Evolutionary conservation across 2,888 invertebrate species (phyloP), one percentile per base, ranked within the genome.

Genomic region (Macrosoma leucophasiata): DNA sequence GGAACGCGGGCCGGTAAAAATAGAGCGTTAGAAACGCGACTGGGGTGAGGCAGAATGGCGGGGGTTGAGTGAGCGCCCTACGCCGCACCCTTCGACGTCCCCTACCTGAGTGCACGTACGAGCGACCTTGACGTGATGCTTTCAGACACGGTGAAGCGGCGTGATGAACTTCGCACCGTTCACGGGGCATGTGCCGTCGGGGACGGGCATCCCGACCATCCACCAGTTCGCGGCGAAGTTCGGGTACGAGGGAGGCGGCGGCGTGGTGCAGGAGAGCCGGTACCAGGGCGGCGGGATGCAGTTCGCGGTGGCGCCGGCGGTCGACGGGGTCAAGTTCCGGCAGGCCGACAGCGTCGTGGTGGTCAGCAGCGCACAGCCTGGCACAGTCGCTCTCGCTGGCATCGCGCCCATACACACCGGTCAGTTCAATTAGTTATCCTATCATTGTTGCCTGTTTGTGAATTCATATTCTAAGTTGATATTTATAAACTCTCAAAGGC

Each of bases 91-190:
- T 73, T 62, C 55, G 57, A 59, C 55, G 59, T 53, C 37, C 38
- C 57, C 51, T 56, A 41, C 42, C 38, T 41, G 38, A 25, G 32
- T 23, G 31, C 38, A 46, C 27, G 46, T 39, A 45, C 41, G 46
- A 42, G 36, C 37, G 38, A 40, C 43, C 40, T 36, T 46, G 29
- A 50, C 29, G 18, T 42, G 30, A 48, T 51, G 52, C 19, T 53
- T 47, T 28, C 52, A 53, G 51, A 35, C 29, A 17, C 29, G 36
- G 34, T 41, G 28, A 58, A n/a, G 7, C 7, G 18, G 17, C 28
- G 33, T 28, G 62, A 94, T 94, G 94, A 94, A 94, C 86, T 94
- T 94, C 84, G 89, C 93, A 59, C 93, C 93, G 49, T 94, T 94
- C 71, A 91, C 92, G 56, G 90, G 91, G 56, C 93, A 89, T 75